Evolutionary conservation across 2,888 invertebrate genomes (phyloP).

Genomic region (Cheilosia vernalis): DNA sequence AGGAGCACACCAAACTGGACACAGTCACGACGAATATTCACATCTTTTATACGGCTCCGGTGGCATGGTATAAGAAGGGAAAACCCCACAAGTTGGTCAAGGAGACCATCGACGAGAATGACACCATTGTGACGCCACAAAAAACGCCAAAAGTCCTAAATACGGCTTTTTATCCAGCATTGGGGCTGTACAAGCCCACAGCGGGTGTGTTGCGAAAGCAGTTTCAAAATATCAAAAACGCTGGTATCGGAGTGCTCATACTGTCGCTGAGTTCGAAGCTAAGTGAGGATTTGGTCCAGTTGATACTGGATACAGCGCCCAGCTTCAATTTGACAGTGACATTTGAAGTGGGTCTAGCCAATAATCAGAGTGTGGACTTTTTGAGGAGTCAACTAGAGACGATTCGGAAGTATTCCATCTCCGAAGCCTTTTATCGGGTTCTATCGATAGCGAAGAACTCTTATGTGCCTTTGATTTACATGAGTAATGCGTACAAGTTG

Average conservation of each 20-base stretch:
- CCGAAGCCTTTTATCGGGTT: constrained; percentile 81
- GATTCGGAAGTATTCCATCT: constrained; percentile 76
- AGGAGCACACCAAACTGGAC: constrained; percentile 79
- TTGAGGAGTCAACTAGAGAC: constrained; percentile 83
- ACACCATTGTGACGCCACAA: constrained; percentile 76
- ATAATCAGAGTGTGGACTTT: constrained; percentile 84
- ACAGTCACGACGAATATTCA: constrained; percentile 80
- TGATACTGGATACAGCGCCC: constrained; percentile 83
- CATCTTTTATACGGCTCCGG: constrained; percentile 82
- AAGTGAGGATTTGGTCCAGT: constrained; percentile 81
- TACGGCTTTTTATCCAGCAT: constrained; percentile 82
- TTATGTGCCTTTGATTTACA: constrained; percentile 86
- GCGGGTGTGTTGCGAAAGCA: constrained; percentile 84
- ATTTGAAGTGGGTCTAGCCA: constrained; percentile 86
- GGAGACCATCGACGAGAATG: constrained; percentile 67
- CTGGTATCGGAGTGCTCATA: constrained; percentile 86
- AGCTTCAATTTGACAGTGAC: constrained; percentile 85
- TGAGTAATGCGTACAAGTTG: constrained; percentile 87
- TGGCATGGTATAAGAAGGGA: constrained; percentile 82
- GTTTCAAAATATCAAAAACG: constrained; percentile 85
- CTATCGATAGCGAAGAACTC: constrained; percentile 79
- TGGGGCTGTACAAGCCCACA: constrained; percentile 81
- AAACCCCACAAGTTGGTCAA: constrained; percentile 76
- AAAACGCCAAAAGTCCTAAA: constrained; percentile 79
- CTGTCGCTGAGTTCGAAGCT: constrained; percentile 84